Evolutionary conservation across 1,140 invertebrate species (phyloP).

Genomic region (Akabosia matsudoensis): DNA sequence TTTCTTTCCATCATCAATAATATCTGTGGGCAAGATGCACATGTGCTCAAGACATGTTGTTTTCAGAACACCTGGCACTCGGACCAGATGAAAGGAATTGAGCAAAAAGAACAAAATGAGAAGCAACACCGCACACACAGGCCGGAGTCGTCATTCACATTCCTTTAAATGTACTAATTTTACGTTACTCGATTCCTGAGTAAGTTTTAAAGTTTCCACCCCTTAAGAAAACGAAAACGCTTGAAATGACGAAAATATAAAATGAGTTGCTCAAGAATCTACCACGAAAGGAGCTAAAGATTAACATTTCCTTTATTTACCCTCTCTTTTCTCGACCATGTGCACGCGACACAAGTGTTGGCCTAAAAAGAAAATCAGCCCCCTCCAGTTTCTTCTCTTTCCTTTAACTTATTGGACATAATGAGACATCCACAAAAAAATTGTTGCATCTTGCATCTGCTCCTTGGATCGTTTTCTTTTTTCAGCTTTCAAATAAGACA

Average conservation of each 20-base stretch:
- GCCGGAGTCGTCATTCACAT: neutral
- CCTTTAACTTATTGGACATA: neutral
- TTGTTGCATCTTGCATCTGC: conserved; percentile 17
- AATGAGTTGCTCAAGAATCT: neutral
- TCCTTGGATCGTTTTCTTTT: neutral
- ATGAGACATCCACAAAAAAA: neutral
- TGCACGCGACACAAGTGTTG: conserved; percentile 22
- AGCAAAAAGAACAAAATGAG: neutral
- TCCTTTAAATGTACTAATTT: neutral
- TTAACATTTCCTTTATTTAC: conserved; percentile 19
- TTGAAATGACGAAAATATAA: neutral
- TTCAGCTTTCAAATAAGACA: neutral
- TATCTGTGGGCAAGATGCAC: neutral
- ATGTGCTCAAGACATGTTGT: conserved; percentile 11
- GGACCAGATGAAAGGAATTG: neutral
- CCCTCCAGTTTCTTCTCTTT: neutral
- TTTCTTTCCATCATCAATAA: neutral
- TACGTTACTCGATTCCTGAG: neutral
- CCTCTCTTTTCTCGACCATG: conserved; percentile 2
- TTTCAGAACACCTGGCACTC: conserved; percentile 16
- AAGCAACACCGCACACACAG: neutral
- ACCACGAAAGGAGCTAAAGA: neutral
- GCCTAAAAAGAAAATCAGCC: neutral
- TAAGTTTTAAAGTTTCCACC: neutral
- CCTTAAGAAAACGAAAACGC: conserved; percentile 2